Conservation (phyloP, 2,888 invertebrate genomes). For the Zeuzera pyrina region DNA sequence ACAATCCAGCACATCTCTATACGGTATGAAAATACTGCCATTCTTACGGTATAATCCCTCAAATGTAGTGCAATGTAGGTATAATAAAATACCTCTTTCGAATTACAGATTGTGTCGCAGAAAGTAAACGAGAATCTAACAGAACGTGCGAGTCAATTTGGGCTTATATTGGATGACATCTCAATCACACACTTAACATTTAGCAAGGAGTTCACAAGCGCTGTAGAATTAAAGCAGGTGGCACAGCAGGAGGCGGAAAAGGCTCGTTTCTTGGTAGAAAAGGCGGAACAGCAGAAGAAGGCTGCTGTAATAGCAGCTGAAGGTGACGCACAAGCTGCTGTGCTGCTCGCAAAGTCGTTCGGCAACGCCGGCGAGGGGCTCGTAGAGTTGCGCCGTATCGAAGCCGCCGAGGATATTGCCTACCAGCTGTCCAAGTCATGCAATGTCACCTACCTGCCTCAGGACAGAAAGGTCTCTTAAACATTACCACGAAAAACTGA, state of each 20-base stretch:
- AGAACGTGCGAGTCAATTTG: constrained; percentile 95
- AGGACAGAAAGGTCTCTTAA: constrained; percentile 88
- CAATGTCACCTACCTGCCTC: constrained; percentile 95
- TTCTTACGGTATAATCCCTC: too few relatives aligned
- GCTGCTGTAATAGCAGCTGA: constrained; percentile 95
- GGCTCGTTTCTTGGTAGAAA: constrained; percentile 98
- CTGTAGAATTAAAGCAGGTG: constrained; percentile 99
- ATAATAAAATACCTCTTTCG: too few relatives aligned
- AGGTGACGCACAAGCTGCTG: constrained; percentile 97
- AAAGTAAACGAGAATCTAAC: constrained; percentile 93
- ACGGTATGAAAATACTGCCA: too few relatives aligned
- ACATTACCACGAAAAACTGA: constrained; percentile 76
- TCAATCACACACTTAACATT: constrained; percentile 99
- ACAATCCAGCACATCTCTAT: too few relatives aligned
- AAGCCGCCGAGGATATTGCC: constrained; percentile 99
- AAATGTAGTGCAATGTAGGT: too few relatives aligned
- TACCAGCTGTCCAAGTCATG: constrained; percentile 95
- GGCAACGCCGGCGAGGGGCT: constrained; percentile 96
- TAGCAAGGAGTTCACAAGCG: constrained; percentile 98
- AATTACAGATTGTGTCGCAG: constrained; percentile 79
- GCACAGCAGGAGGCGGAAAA: constrained; percentile 99
- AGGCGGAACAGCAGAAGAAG: constrained; percentile 98
- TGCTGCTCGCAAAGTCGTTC: constrained; percentile 93
- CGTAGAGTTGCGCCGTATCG: constrained; percentile 97
- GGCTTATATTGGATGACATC: constrained; percentile 97